A percentile compares a stretch with the other conserved stretches of the same genome.
Conservation (phyloP, 2,888 invertebrate genomes). For the Agonopterix subpropinquella region DNA sequence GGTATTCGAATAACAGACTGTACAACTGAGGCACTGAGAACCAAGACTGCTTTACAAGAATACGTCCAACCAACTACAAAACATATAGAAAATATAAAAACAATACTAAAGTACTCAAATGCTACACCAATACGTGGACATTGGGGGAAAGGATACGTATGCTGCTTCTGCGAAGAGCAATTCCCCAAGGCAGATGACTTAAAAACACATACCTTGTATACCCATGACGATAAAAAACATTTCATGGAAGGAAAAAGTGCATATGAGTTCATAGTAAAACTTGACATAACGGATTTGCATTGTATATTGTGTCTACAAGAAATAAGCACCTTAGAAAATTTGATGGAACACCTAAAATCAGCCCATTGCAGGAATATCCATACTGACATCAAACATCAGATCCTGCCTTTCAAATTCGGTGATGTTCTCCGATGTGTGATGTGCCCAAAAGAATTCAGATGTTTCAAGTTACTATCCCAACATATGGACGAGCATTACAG, state of each 20-base stretch:
- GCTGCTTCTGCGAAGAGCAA: constrained; percentile 14
- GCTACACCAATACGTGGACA: constrained; percentile 3
- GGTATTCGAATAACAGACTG: too few relatives aligned
- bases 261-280: constrained; percentile 11
- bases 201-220: constrained; percentile 11
- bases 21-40: too few relatives aligned
- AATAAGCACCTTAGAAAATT: constrained; percentile 8
- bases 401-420: constrained; percentile 21
- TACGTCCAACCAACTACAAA: neutral
- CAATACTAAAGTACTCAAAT: constrained; percentile 1
- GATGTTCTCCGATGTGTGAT: constrained; percentile 22
- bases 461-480: constrained; percentile 39
- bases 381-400: constrained; percentile 12
- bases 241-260: constrained; percentile 10
- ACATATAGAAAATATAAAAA: neutral
- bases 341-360: constrained; percentile 12
- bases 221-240: constrained; percentile 4
- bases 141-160: constrained; percentile 21
- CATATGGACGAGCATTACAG: constrained; percentile 56
- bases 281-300: constrained; percentile 15
- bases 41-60: too few relatives aligned
- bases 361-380: constrained; percentile 12
- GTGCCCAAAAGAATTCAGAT: constrained; percentile 25
- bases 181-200: constrained; percentile 18
- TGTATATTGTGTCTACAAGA: constrained; percentile 10